phyloP scores from a whole-genome alignment of 2,888 invertebrate genomes.

The Nemurella pictetii region DNA sequence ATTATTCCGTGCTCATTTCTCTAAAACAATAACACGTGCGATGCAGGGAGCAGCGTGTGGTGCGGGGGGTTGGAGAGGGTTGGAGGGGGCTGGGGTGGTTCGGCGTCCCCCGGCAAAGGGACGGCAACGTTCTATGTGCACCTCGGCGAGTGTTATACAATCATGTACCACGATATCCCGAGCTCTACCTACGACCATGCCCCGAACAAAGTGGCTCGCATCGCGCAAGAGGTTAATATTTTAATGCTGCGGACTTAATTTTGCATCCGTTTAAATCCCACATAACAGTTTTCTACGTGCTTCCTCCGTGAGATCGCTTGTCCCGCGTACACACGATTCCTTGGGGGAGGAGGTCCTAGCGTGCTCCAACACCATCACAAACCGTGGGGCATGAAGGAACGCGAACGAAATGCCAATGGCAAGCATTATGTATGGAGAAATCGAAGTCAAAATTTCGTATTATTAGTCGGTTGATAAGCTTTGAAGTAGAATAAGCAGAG shows the following conservation, averaged over 20 bases:
- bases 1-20: background rate
- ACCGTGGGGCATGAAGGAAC: background rate
- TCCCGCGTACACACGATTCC: background rate
- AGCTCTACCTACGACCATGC: background rate
- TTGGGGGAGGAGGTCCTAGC: background rate
- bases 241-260: slow-evolving; percentile 17
- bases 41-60: no score
- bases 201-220: background rate
- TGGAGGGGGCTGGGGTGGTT: background rate
- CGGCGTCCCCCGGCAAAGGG: background rate
- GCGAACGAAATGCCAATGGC: background rate
- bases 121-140: background rate
- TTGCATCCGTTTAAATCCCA: slow-evolving; percentile 1
- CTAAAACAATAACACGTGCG: background rate
- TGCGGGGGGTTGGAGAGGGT: no score
- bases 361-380: background rate
- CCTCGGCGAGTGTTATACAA: background rate
- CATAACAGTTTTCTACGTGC: slow-evolving; percentile 5
- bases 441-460: background rate
- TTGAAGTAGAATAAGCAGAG: background rate
- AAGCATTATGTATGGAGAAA: background rate
- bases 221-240: slow-evolving; percentile 10
- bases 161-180: background rate
- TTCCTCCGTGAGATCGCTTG: background rate
- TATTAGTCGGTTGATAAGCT: background rate